Evolutionary conservation across 1,140 invertebrate species (phyloP), one percentile per base, ranked within the genome.

Genomic region (Scaptomyza hsui): DNA sequence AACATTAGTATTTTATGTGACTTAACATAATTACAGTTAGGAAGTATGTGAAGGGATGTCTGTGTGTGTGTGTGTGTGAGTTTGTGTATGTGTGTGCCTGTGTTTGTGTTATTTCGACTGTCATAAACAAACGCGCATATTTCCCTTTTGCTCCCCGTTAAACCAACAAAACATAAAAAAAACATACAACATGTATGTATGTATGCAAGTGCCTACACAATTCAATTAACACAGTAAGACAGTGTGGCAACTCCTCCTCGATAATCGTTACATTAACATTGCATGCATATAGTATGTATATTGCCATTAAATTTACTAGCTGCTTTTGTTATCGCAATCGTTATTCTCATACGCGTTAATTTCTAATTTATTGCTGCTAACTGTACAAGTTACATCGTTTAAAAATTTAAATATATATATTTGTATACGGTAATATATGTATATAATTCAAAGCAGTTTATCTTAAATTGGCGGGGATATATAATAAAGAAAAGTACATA

Each of bases 1-100:
- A 65, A 65, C 56, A 71, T 57, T 56, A 52, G 29, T 65, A 44
- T 49, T 57, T 56, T 55, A 62, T 12, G 41, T 29, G 52, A 65
- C 62, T 71, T 65, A 71, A 51, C n/a, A 29, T 71, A 59, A 53
- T 48, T 71, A 71, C 53, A 59, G 37, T 15, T 59, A 71, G 32
- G 42, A 13, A 32, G 42, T 57, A 49, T 70, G 10, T 41, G 32
- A 24, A 16, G 47, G 26, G 4, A 15, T 51, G 39, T 26, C 9
- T 61, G 10, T 45, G 26, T 24, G n/a, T 39, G 13, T 29, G 26
- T 44, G 39, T 21, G 37, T 19, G 12, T 10, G 32, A 4, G 41
- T n/a, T n/a, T n/a, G n/a, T 2, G 9, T 26, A 19, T 29, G 3
- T 18, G 18, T 51, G 10, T 19, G 26, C 7, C 10, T 19, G 15